Percentiles rank a stretch among this genome's conserved stretches.
Evolutionary conservation across 2,888 invertebrate species (phyloP).

Genomic region (Lycophotia porphyrea): DNA sequence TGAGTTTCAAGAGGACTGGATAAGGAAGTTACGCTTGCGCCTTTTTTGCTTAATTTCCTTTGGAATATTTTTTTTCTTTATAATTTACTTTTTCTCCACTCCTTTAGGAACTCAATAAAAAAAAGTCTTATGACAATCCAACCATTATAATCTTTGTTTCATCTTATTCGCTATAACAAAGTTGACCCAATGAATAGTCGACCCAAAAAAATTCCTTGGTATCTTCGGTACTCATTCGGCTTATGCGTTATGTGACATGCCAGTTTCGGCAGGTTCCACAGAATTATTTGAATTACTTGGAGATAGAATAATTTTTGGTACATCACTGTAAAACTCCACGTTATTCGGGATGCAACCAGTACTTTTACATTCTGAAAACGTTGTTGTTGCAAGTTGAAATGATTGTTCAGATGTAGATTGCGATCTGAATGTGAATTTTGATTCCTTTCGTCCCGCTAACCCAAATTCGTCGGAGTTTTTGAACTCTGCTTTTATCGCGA

Average conservation of each 20-base stretch:
- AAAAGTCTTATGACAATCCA: no score
- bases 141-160: no score
- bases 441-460: neutral
- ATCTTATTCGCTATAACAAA: neutral
- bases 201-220: neutral
- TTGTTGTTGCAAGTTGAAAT: neutral
- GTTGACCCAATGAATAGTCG: neutral
- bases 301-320: no score
- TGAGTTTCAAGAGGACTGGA: no score
- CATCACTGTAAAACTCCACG: no score
- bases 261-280: neutral
- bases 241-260: neutral
- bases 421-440: neutral
- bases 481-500: neutral
- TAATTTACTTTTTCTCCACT: no score
- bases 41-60: no score
- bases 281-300: neutral
- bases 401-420: slow-evolving; percentile 12
- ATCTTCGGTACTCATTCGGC: neutral
- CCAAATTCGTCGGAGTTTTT: neutral
- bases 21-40: no score
- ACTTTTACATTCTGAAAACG: neutral
- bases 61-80: no score
- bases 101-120: no score
- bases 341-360: slow-evolving; percentile 12